These are phyloP conservation scores for Thecocarcelia acutangulata DNA, from an alignment of 2,888 invertebrate genomes.

Conservation along the genomic window DNA sequence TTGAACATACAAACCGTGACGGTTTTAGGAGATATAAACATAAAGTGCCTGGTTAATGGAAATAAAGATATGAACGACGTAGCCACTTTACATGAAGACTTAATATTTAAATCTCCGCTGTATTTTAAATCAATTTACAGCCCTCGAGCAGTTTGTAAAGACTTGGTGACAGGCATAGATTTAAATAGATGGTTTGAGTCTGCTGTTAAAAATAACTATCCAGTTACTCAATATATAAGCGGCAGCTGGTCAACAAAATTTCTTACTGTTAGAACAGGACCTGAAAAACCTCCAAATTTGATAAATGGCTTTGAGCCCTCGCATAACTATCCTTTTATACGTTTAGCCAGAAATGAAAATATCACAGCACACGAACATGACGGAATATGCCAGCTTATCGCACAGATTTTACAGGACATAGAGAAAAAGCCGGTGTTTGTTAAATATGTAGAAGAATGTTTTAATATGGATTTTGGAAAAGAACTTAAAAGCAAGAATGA, in stretches of 20 bases:
- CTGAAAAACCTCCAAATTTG: conserved; percentile 38
- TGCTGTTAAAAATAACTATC: conserved; percentile 77
- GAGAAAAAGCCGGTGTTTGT: conserved; percentile 73
- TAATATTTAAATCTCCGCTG: conserved; percentile 76
- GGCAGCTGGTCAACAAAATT: conserved; percentile 81
- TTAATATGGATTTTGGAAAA: conserved; percentile 30
- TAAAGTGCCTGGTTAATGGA: conserved; percentile 78
- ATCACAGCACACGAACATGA: background rate
- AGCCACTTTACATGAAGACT: conserved; percentile 78
- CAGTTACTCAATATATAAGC: conserved; percentile 79
- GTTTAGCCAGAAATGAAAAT: conserved; percentile 9
- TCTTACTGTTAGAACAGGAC: conserved; percentile 70
- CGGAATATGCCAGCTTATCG: conserved; percentile 72
- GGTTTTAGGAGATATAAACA: conserved; percentile 76
- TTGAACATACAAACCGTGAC: conserved; percentile 80
- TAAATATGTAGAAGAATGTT: conserved; percentile 82
- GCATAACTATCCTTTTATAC: conserved; percentile 34
- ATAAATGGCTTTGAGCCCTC: conserved; percentile 45
- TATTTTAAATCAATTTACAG: conserved; percentile 75
- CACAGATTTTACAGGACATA: conserved; percentile 45
- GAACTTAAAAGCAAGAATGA: background rate
- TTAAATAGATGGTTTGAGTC: conserved; percentile 81
- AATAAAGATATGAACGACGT: conserved; percentile 77
- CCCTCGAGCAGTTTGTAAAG: conserved; percentile 73
- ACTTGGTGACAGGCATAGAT: conserved; percentile 80